phyloP scores from a whole-genome alignment of 2,797 vertebrate genomes.

The Pempheris klunzingeri region DNA sequence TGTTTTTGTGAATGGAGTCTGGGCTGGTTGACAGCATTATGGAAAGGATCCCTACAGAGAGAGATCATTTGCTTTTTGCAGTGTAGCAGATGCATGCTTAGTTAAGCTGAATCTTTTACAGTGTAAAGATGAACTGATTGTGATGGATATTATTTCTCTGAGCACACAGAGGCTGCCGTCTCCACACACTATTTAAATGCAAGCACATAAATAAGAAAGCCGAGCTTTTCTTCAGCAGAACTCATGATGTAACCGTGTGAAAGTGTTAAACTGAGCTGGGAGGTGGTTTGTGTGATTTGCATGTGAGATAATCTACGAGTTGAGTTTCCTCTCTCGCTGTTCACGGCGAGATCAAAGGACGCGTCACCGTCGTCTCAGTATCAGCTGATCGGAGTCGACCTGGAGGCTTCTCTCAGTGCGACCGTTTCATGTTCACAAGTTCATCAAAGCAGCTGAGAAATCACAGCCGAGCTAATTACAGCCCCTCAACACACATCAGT shows the following conservation, averaged over 20 bases:
- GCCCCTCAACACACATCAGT: conserved; percentile 16
- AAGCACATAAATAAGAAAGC: conserved; percentile 26
- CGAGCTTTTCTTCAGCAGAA: conserved; percentile 18
- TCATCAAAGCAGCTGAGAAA: conserved; percentile 66
- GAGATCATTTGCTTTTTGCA: not conserved
- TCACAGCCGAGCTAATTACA: conserved; percentile 60
- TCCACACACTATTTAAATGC: conserved; percentile 20
- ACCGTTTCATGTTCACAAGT: conserved; percentile 51
- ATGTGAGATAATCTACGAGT: conserved; percentile 59
- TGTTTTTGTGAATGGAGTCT: too few relatives aligned
- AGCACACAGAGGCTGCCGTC: not conserved
- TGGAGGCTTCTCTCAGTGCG: conserved; percentile 33
- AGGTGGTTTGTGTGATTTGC: conserved; percentile 46
- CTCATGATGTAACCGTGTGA: conserved; percentile 70
- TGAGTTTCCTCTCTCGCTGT: conserved; percentile 30
- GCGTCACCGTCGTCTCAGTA: conserved; percentile 39
- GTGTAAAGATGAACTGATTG: conserved; percentile 4
- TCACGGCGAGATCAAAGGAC: conserved; percentile 57
- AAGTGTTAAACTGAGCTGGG: conserved; percentile 51
- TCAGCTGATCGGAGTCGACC: conserved; percentile 70
- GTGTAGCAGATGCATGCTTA: not conserved
- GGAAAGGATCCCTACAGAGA: too few relatives aligned
- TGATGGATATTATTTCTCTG: not conserved
- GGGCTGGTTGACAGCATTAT: too few relatives aligned
- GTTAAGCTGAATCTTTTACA: not conserved